Evolutionary conservation across 1,140 invertebrate species (phyloP), one percentile per base, ranked within the genome.

Genomic region (Triops longicaudatus): DNA sequence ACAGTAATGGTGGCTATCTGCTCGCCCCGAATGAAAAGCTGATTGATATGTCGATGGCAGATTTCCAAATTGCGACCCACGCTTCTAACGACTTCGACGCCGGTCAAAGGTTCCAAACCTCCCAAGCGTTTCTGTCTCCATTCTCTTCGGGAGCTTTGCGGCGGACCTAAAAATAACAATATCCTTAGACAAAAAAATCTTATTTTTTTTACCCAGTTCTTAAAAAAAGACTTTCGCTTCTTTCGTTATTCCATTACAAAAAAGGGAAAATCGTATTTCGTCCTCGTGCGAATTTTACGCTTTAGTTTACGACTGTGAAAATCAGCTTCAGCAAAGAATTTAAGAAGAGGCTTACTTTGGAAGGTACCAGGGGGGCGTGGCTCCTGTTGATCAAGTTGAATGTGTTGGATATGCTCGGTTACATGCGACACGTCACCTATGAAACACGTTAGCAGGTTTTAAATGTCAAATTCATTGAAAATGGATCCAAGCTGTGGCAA

Each of bases 1-100:
- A 78, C 75, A 22, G 78, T 72, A 78, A 91, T 85, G 63, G 90
- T 82, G 26, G 89, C 93, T 31, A 96, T 88, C 83, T 95, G 93
- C 83, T 96, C 94, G 26, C 95, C 95, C 78, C 94, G 87, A 73
- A 96, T 84, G 81, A 97, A 83, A 79, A 96, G 80, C 83, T 96
- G 92, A 50, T 90, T 88, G n/a, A 95, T 84, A 83, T 92, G 87
- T 75, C 94, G 86, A 31, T 88, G 86, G 82, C 91, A 90, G 81
- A 90, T 87, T 81, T 91, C 91, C 50, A 86, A 83, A 73, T 90
- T 90, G 9, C 41, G 41, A 28, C 50, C 50, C 14, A 81, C 27
- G 7, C 44, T 78, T 37, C 44, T 27, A 41, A 63, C 26, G 17
- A 63, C 28, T 31, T 17, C 72, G 72, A 42, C 50, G 28, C 37